These are phyloP conservation scores for Dendroctonus valens DNA, from an alignment of 1,140 invertebrate genomes.

Conservation along the genomic window DNA sequence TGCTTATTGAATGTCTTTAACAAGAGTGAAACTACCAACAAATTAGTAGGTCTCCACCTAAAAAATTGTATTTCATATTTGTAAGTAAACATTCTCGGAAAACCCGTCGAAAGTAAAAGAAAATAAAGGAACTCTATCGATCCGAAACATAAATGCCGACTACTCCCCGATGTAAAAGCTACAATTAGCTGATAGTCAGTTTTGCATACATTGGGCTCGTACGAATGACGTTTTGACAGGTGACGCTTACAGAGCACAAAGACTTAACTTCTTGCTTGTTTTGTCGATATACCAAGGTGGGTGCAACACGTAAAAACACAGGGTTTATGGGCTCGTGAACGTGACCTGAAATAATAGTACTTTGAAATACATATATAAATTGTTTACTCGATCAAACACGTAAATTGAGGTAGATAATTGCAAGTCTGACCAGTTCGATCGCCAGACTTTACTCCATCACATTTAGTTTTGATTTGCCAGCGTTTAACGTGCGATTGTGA, in stretches of 20 bases:
- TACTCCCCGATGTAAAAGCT: slow-evolving; percentile 17
- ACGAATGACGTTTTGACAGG: slow-evolving; percentile 19
- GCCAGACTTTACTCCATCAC: neutral
- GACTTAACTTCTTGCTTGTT: slow-evolving; percentile 18
- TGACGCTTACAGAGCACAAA: slow-evolving; percentile 8
- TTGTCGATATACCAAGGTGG: slow-evolving; percentile 13
- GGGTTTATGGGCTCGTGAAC: no score
- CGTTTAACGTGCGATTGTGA: no score
- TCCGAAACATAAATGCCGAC: slow-evolving; percentile 9
- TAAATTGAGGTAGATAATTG: neutral
- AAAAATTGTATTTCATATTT: no score
- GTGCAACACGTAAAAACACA: no score
- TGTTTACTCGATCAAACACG: neutral
- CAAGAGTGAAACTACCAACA: no score
- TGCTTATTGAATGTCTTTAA: no score
- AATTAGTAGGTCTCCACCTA: no score
- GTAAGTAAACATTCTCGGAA: no score
- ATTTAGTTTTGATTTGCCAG: neutral
- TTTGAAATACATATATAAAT: neutral
- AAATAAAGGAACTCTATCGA: slow-evolving; percentile 10
- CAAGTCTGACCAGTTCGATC: neutral
- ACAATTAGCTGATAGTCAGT: slow-evolving; percentile 22
- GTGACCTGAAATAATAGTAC: neutral
- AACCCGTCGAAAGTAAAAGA: neutral
- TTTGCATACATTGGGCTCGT: slow-evolving; percentile 17